Conservation (phyloP, 2,113 vertebrate species). For the Galemys pyrenaicus region DNA sequence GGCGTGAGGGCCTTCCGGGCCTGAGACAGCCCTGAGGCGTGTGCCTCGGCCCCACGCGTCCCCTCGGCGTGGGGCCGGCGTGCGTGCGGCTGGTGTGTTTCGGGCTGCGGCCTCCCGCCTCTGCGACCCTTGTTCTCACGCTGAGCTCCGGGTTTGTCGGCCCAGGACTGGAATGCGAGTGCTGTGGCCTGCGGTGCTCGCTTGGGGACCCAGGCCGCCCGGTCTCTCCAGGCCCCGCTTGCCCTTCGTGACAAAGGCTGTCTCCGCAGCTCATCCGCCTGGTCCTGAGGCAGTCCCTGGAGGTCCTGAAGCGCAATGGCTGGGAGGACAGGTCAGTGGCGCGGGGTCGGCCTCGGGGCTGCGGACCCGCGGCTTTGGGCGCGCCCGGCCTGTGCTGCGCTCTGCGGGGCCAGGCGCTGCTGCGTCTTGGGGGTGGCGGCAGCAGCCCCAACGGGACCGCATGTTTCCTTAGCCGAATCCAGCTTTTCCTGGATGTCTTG, state of each 20-base stretch:
- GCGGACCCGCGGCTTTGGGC: too few species aligned
- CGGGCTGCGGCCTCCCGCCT: too few species aligned
- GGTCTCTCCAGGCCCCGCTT: background rate
- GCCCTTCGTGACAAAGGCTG: conserved; percentile 4
- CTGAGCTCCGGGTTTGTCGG: too few species aligned
- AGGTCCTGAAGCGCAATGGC: conserved; percentile 88
- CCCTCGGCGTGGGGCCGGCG: too few species aligned
- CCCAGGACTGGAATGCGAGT: too few species aligned
- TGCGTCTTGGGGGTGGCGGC: too few species aligned
- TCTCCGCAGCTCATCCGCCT: conserved; percentile 90
- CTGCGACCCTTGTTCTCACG: too few species aligned
- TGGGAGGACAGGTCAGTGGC: conserved; percentile 91
- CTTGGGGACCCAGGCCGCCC: background rate
- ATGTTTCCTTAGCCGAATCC: conserved; percentile 78
- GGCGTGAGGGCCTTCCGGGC: background rate
- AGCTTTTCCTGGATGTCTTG: conserved; percentile 85
- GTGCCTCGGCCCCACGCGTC: too few species aligned
- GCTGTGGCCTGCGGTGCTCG: too few species aligned
- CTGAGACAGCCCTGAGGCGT: background rate
- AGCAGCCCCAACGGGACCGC: background rate
- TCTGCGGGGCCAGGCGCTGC: too few species aligned
- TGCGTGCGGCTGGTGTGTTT: too few species aligned
- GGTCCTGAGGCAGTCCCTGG: conserved; percentile 91
- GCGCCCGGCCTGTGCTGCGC: too few species aligned
- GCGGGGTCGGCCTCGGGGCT: background rate